phyloP scores from a whole-genome alignment of 2,113 vertebrate genomes.

The Pachycephala philippinensis region DNA sequence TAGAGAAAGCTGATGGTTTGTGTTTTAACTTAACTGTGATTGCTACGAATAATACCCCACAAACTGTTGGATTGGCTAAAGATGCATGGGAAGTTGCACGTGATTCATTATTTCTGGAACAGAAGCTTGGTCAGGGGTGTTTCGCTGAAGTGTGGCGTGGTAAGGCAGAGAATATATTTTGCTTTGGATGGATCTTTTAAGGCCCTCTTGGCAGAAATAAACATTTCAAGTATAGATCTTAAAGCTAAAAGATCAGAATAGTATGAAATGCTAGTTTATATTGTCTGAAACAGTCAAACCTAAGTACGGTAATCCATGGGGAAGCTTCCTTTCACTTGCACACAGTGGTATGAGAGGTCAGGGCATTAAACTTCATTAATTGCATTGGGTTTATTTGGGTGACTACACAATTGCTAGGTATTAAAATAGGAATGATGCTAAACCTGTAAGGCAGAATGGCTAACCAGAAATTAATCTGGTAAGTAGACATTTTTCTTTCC shows the following conservation, averaged over 20 bases:
- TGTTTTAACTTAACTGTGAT: conserved; percentile 95
- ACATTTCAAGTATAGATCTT: conserved; percentile 29
- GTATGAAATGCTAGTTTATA: background rate
- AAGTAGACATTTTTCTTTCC: background rate
- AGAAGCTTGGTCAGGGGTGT: conserved; percentile 98
- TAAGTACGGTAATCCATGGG: background rate
- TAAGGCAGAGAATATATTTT: conserved; percentile 84
- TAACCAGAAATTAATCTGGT: conserved; percentile 11
- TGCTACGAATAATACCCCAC: conserved; percentile 91
- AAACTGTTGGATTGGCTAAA: conserved; percentile 96
- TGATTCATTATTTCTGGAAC: conserved; percentile 83
- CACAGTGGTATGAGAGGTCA: background rate
- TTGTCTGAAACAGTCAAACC: background rate
- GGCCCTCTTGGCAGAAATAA: conserved; percentile 58
- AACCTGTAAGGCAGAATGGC: background rate
- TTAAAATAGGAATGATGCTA: background rate
- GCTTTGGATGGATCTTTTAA: conserved; percentile 71
- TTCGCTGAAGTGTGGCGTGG: conserved; percentile 99
- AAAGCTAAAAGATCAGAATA: background rate
- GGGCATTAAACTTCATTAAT: background rate
- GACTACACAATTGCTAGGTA: background rate
- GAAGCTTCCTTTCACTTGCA: background rate
- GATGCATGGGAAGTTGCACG: conserved; percentile 97
- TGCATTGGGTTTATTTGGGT: background rate
- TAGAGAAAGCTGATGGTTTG: conserved; percentile 98